Percentiles rank a stretch among this genome's conserved stretches.
phyloP scores from a whole-genome alignment of 1,140 invertebrate genomes.

The Phenacoccus solenopsis region DNA sequence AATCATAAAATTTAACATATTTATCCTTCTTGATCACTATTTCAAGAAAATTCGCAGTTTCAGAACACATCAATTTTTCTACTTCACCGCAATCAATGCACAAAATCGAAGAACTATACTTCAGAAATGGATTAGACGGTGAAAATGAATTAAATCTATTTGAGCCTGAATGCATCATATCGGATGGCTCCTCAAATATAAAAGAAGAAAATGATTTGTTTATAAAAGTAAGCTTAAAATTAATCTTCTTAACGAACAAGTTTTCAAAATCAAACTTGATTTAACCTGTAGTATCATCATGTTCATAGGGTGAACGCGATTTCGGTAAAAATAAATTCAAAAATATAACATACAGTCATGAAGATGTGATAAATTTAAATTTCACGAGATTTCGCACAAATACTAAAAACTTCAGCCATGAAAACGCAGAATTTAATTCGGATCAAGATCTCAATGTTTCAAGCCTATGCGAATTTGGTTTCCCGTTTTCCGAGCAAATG shows the following conservation, averaged over 20 bases:
- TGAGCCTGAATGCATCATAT: conserved; percentile 5
- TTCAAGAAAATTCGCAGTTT: no score
- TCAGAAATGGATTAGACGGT: neutral
- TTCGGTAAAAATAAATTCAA: neutral
- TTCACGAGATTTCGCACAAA: neutral
- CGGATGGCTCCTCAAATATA: neutral
- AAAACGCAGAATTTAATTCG: neutral
- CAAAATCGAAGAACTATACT: conserved; percentile 3
- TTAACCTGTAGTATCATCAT: no score
- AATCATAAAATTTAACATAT: no score
- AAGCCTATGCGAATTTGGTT: neutral
- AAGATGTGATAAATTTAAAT: neutral
- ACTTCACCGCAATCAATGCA: conserved; percentile 4
- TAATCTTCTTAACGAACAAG: neutral
- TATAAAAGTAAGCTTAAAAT: neutral
- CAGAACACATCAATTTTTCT: no score
- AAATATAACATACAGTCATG: no score
- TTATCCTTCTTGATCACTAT: no score
- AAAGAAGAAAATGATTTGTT: neutral
- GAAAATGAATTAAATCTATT: conserved; percentile 6
- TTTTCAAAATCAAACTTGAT: no score
- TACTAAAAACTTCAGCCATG: neutral
- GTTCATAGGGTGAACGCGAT: neutral
- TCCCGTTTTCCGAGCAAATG: neutral
- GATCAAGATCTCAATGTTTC: neutral